Evolutionary conservation across 2,113 vertebrate genomes (phyloP).

Genomic region (Spilogale gracilis): DNA sequence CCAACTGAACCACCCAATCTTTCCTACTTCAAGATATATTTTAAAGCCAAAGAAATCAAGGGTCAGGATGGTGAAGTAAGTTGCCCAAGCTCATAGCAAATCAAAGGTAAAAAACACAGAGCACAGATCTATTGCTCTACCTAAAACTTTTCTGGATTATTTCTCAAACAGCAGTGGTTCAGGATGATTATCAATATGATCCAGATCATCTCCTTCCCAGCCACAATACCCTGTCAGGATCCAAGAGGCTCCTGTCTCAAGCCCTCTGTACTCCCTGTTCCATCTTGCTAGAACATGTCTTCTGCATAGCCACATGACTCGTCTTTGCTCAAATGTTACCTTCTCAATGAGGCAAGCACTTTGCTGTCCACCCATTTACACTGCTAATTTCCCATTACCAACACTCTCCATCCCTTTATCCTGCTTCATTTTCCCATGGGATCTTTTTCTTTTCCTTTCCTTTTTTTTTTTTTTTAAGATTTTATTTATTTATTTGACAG

Average conservation of each 20-base stretch:
- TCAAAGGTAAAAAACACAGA: slow-evolving; percentile 39
- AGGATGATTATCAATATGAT: background rate
- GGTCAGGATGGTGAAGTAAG: background rate
- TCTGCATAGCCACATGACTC: background rate
- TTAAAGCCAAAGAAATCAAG: slow-evolving; percentile 23
- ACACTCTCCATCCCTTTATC: background rate
- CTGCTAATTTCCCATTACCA: background rate
- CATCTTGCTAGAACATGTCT: no score
- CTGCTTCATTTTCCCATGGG: slow-evolving; percentile 1
- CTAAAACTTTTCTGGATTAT: background rate
- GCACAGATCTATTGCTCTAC: background rate
- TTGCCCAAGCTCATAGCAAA: background rate
- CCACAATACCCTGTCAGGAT: background rate
- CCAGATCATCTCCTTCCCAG: background rate
- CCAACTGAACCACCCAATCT: background rate
- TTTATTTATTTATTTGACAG: no score
- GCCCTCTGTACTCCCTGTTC: background rate
- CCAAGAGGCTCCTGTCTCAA: background rate
- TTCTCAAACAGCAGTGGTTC: background rate
- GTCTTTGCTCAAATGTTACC: background rate
- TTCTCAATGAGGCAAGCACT: background rate
- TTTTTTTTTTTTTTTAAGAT: no score
- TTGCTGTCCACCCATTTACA: background rate
- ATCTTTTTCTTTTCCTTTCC: background rate
- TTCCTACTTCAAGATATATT: background rate